Evolutionary conservation across 2,113 vertebrate genomes (phyloP).

Genomic region (Bos indicus): DNA sequence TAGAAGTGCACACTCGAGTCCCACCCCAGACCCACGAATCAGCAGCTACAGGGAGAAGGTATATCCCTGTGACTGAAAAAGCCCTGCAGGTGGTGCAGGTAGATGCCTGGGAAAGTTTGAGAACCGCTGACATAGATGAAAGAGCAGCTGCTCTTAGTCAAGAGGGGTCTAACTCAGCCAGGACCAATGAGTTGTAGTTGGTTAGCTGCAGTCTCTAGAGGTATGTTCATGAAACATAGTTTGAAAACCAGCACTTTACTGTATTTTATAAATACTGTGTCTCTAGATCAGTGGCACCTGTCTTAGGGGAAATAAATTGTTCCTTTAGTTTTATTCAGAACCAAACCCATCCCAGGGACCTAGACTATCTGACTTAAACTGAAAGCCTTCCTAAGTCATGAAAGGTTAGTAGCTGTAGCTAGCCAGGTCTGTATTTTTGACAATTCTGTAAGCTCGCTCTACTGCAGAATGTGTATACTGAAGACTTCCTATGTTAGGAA

Average conservation of each 20-base stretch:
- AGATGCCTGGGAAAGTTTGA: neutral
- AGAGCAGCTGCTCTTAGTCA: neutral
- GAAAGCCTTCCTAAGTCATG: neutral
- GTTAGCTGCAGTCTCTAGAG: neutral
- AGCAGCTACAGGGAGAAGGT: neutral
- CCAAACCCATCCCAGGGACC: neutral
- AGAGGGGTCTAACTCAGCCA: fast-evolving
- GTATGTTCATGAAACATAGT: neutral
- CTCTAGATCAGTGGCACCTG: neutral
- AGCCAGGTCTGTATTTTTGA: neutral
- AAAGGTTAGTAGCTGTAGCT: neutral
- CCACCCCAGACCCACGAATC: neutral
- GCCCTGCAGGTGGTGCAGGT: neutral
- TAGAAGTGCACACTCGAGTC: neutral
- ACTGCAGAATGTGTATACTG: neutral
- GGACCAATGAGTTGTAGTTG: neutral
- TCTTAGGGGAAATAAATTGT: neutral
- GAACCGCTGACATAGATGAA: fast-evolving
- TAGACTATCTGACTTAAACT: neutral
- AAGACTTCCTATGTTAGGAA: neutral
- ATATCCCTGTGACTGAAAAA: neutral
- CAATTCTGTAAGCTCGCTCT: neutral
- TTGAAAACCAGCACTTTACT: neutral
- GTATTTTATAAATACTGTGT: neutral
- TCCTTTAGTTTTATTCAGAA: neutral